Percentiles rank a stretch among this genome's conserved stretches.
Conservation (phyloP, 2,888 invertebrate genomes). For the Dicroscelio sp. region DNA sequence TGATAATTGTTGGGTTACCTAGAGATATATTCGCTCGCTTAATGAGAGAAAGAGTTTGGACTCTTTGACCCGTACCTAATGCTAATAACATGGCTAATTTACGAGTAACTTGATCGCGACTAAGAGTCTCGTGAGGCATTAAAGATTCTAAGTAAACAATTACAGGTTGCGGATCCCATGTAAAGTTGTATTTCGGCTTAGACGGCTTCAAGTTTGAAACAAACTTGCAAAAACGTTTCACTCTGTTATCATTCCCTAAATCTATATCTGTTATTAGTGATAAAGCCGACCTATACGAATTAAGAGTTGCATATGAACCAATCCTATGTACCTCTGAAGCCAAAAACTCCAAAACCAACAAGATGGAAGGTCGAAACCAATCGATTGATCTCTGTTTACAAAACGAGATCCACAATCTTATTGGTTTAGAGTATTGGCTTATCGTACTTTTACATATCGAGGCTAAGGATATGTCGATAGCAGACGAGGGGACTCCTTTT, state of each 20-base stretch:
- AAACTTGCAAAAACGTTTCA: constrained; percentile 66
- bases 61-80: constrained; percentile 29
- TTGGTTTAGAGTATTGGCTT: constrained; percentile 79
- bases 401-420: constrained; percentile 57
- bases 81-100: constrained; percentile 27
- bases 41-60: constrained; percentile 55
- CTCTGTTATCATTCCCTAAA: neutral
- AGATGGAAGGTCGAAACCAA: constrained; percentile 21
- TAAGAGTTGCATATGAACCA: constrained; percentile 19
- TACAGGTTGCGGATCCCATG: constrained; percentile 85
- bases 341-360: neutral
- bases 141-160: constrained; percentile 15
- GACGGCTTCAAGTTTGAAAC: constrained; percentile 55
- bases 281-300: constrained; percentile 44
- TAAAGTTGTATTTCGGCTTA: constrained; percentile 82
- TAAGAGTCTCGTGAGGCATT: constrained; percentile 1
- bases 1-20: too few species aligned
- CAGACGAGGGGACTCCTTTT: constrained; percentile 65
- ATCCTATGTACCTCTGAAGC: neutral
- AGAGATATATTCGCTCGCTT: neutral
- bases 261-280: constrained; percentile 32
- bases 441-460: constrained; percentile 66
- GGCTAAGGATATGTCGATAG: constrained; percentile 21
- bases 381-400: constrained; percentile 5
- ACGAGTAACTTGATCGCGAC: neutral